These are phyloP conservation scores for Enteromius treurensis DNA, from an alignment of 2,797 vertebrate species.

Conservation along the genomic window DNA sequence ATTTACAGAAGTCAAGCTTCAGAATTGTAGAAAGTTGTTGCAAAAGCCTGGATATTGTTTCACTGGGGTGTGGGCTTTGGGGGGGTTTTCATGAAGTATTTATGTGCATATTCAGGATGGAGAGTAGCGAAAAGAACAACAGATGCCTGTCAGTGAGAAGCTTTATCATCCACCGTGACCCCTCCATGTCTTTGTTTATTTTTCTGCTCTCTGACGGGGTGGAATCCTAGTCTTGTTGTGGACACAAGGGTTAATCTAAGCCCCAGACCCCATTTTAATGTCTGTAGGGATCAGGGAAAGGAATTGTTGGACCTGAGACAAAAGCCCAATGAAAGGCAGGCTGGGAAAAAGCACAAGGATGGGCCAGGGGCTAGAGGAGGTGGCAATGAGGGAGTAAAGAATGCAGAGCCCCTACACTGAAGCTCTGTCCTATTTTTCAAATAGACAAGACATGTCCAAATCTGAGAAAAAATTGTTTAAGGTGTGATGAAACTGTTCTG, in stretches of 20 bases:
- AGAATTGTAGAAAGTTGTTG: constrained; percentile 31
- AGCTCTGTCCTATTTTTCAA: neutral
- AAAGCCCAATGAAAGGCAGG: constrained; percentile 21
- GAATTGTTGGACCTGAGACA: constrained; percentile 12
- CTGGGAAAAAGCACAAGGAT: neutral
- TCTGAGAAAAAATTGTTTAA: neutral
- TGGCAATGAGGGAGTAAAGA: neutral
- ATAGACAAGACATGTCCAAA: neutral
- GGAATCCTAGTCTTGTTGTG: constrained; percentile 45
- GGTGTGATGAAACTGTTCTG: neutral
- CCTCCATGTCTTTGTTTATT: constrained; percentile 56
- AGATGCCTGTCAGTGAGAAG: constrained; percentile 44
- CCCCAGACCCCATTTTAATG: constrained; percentile 46
- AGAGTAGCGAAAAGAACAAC: constrained; percentile 46
- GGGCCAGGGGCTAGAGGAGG: neutral
- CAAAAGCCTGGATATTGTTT: constrained; percentile 38
- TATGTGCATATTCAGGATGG: constrained; percentile 55
- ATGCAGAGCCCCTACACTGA: neutral
- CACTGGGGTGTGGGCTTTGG: constrained; percentile 10
- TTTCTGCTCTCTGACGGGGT: constrained; percentile 40
- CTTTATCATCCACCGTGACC: constrained; percentile 49
- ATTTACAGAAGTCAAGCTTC: constrained; percentile 1
- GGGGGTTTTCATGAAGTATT: constrained; percentile 48
- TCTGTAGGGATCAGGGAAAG: constrained; percentile 19
- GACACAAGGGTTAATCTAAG: constrained; percentile 51